Evolutionary conservation across 2,113 vertebrate species (phyloP), one percentile per base, ranked within the genome.

Genomic region (Motacilla tschutschensis): DNA sequence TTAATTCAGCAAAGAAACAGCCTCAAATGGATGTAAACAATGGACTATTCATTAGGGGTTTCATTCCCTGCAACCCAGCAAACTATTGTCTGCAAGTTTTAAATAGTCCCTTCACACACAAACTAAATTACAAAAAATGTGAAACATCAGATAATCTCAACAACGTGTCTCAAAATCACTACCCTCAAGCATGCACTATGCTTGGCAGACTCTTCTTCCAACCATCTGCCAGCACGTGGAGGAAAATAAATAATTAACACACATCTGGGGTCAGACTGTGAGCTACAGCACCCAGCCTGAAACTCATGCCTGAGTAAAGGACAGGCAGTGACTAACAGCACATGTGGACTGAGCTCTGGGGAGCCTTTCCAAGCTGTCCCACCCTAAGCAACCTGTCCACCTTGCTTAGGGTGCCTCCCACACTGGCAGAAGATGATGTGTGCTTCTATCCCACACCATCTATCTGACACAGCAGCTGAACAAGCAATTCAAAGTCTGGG

Each of bases 1-100:
- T 82, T 80, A 90, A 83, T 87, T 91, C 90, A 93, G 90, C 83
- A 63, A 77, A 90, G 90, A 88, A 92, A 73, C 41, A 53, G 87
- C 73, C 69, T 87, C 87, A 85, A 85, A 94, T 77, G 87, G 75
- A 82, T 79, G 87, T 88, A 91, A 93, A 94, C 94, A 95, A 95
- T 91, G 72, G 84, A 57, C 86, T 92, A 88, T 93, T 93, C 88
- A 93, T 87, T 70, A 77, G 71, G 81, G 84, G 72, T 59, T 88
- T 82, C 62, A 71, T 79, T 93, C 90, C 81, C 90, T 74, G 75
- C 84, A 90, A 85, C 87, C 79, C 65, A 91, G 79, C 83, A 83
- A 76, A 88, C 85, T 79, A 92, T 92, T 93, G 89, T 92, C 78
- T 85, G 31, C 47, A 76, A 90, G 71, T 90, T 95, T 89, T 85